Conservation (phyloP, 1,140 invertebrate genomes). For the Drosophila orena region DNA sequence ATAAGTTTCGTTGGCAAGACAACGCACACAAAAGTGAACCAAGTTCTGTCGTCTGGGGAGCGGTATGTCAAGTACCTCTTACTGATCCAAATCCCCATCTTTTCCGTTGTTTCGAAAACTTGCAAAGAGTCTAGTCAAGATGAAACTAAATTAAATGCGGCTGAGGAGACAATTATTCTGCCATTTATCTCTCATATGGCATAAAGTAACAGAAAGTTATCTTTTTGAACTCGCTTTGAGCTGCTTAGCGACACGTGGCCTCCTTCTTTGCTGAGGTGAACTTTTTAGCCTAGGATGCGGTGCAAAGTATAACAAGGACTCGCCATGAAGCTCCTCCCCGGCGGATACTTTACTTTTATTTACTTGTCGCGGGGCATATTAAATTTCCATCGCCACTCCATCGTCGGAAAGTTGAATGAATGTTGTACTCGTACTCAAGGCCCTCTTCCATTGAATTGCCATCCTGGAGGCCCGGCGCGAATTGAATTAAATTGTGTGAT, state of each 20-base stretch:
- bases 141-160: slow-evolving; percentile 58
- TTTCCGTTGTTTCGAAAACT: slow-evolving; percentile 2
- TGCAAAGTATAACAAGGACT: slow-evolving; percentile 60
- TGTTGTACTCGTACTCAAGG: slow-evolving; percentile 50
- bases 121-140: slow-evolving; percentile 35
- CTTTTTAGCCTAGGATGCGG: slow-evolving; percentile 18
- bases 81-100: slow-evolving; percentile 4
- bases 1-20: slow-evolving; percentile 55
- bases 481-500: slow-evolving; percentile 77
- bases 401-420: slow-evolving; percentile 36
- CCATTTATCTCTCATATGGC: slow-evolving; percentile 44
- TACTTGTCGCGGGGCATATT: slow-evolving; percentile 60
- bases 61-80: slow-evolving; percentile 31
- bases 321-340: slow-evolving; percentile 47
- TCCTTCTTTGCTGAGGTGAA: slow-evolving; percentile 8
- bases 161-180: slow-evolving; percentile 51
- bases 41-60: slow-evolving; percentile 57
- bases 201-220: slow-evolving; percentile 41
- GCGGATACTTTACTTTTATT: slow-evolving; percentile 59
- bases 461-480: slow-evolving; percentile 24
- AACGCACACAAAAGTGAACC: slow-evolving; percentile 13
- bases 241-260: slow-evolving; percentile 61
- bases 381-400: slow-evolving; percentile 35
- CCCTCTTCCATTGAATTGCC: slow-evolving; percentile 51
- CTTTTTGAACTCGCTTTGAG: slow-evolving; percentile 28